Conservation (phyloP, 2,797 vertebrate genomes). For the Manis pentadactyla region DNA sequence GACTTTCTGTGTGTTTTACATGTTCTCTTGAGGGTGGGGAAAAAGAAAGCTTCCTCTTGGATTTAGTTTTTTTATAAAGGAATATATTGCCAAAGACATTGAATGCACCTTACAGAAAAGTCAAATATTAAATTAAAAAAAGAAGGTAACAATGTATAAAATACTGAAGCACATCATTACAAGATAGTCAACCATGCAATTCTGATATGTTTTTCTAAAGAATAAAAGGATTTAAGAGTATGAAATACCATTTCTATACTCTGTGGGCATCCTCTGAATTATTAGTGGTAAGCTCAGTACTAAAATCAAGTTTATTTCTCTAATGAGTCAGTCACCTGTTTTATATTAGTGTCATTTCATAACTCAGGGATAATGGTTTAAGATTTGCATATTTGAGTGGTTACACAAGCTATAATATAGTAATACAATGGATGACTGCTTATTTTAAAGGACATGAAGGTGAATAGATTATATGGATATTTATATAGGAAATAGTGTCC, state of each 20-base stretch:
- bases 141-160: slow-evolving; percentile 9
- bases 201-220: neutral
- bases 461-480: neutral
- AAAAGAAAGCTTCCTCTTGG: slow-evolving; percentile 9
- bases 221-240: neutral
- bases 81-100: neutral
- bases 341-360: slow-evolving; percentile 37
- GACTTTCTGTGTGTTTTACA: slow-evolving; percentile 54
- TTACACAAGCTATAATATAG: neutral
- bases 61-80: slow-evolving; percentile 39
- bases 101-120: neutral
- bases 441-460: slow-evolving; percentile 15
- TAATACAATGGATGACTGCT: neutral
- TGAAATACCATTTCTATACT: neutral
- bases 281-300: neutral
- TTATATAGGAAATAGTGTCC: neutral
- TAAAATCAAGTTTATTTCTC: slow-evolving; percentile 55
- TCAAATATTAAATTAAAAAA: slow-evolving; percentile 41
- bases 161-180: neutral
- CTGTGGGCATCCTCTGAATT: neutral
- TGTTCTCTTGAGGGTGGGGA: neutral
- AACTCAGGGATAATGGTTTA: slow-evolving; percentile 3
- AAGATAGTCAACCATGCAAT: neutral
- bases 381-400: neutral
- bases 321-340: slow-evolving; percentile 28